Evolutionary conservation across 2,888 invertebrate species (phyloP), one percentile per base, ranked within the genome.

Genomic region (Drosophila nigritarsus): DNA sequence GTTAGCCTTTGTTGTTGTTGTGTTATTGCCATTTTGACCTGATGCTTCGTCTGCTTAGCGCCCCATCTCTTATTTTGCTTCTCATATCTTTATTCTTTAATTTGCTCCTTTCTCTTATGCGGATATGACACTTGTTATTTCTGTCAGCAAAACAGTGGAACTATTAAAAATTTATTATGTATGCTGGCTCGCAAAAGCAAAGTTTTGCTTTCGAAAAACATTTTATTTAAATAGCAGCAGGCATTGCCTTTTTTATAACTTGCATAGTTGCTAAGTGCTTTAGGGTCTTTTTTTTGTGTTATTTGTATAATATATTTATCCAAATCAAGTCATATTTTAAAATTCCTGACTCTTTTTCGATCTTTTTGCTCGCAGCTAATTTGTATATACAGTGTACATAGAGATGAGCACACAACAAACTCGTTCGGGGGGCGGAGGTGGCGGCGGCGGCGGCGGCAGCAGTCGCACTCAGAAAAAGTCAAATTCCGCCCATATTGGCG

Each of bases 331-430:
- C 62, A 32, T 55, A 71, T 68, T 69, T 67, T 53, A 62, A 54
- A 59, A 48, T 66, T 65, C n/a, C 54, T 60, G 48, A 36, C 30
- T 53, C 55, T 59, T 65, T 56, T 42, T 18, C 4, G 2, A 42
- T 8, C 70, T 53, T 50, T 42, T 62, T 58, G 42, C 87, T 85
- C 83, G 5, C 86, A 92, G 92, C 92, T 92, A 92, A 92, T 85
- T 92, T 93, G 92, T 93, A 93, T 93, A 93, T 93, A 93, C 92
- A 92, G 92, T 92, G 92, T 92, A 92, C 92, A 92, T 92, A 92
- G 89, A 91, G 85, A 93, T 93, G 93, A 93, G 93, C 93, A 93
- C 93, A 93, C 93, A 92, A 91, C 93, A 93, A 92, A 92, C 89
- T 89, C 92, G 93, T 90, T 90, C 92, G 83, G 92, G 92, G 86